Percentiles rank a stretch among this genome's conserved stretches.
Evolutionary conservation across 2,888 invertebrate species (phyloP).

Genomic region (Tipula unca): DNA sequence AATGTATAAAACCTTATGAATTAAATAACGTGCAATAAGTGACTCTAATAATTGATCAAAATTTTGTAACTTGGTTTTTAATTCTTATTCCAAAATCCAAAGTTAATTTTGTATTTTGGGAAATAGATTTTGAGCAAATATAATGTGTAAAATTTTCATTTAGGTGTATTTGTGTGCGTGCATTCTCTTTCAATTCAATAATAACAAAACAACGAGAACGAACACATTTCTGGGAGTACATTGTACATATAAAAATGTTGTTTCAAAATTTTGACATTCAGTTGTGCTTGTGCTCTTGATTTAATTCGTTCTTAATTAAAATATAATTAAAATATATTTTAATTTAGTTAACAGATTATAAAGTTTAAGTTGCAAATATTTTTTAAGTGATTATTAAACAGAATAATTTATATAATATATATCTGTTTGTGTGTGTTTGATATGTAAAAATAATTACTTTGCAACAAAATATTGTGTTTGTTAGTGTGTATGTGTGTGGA

Average conservation of each 20-base stretch:
- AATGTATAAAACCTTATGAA: background rate
- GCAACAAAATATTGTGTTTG: slow-evolving; percentile 25
- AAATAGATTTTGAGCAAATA: background rate
- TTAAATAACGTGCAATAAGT: background rate
- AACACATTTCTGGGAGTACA: background rate
- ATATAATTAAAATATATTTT: background rate
- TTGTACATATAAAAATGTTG: background rate
- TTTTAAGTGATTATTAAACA: background rate
- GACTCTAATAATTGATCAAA: background rate
- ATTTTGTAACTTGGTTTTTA: background rate
- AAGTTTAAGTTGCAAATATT: background rate
- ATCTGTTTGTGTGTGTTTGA: background rate
- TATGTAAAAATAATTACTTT: background rate
- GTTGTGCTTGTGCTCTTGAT: background rate
- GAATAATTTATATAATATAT: background rate
- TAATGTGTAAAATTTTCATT: background rate
- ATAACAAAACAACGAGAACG: background rate
- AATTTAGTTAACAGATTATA: background rate
- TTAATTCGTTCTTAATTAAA: background rate
- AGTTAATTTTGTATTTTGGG: background rate
- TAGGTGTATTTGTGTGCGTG: background rate
- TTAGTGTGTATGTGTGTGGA: slow-evolving; percentile 30
- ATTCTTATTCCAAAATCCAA: background rate
- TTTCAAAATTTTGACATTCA: background rate
- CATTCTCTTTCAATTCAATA: background rate